Conservation (phyloP, 2,888 invertebrate genomes). For the Agrilus biguttatus region DNA sequence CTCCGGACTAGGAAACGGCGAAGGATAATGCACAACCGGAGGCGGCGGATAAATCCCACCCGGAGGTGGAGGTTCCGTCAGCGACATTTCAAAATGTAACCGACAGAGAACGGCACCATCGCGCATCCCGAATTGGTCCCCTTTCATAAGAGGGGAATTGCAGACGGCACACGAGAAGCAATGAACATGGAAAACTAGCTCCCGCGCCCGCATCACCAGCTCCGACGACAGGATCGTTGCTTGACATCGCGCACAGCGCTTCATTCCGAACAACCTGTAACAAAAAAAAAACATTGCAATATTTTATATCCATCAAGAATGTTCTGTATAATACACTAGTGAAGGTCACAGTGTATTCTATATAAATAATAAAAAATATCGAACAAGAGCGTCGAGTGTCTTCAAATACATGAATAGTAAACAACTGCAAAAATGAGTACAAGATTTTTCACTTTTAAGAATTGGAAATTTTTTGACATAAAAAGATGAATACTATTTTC, state of each 20-base stretch:
- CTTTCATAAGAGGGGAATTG: conserved; percentile 73
- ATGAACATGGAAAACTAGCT: conserved; percentile 84
- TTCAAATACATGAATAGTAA: too few relatives aligned
- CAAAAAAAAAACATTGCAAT: conserved; percentile 11
- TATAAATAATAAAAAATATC: too few relatives aligned
- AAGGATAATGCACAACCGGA: conserved; percentile 35
- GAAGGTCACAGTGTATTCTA: too few relatives aligned
- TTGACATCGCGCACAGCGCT: conserved; percentile 80
- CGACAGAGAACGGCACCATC: conserved; percentile 81
- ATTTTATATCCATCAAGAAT: too few relatives aligned
- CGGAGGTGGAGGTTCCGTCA: conserved; percentile 18
- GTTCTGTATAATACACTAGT: too few relatives aligned
- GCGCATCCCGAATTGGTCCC: conserved; percentile 89
- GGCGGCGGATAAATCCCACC: conserved; percentile 36
- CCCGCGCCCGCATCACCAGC: conserved; percentile 87
- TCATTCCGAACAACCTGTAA: conserved; percentile 79
- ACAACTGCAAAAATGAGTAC: too few relatives aligned
- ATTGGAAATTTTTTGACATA: too few relatives aligned
- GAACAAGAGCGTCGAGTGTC: too few relatives aligned
- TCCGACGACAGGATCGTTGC: conserved; percentile 80
- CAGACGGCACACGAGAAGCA: conserved; percentile 91
- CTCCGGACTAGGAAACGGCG: conserved; percentile 39
- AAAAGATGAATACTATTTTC: too few relatives aligned
- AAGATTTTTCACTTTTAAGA: too few relatives aligned
- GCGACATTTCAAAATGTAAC: conserved; percentile 47